Base-by-base conservation (phyloP, 2,797 vertebrate genomes). In the Semotilus atromaculatus region DNA sequence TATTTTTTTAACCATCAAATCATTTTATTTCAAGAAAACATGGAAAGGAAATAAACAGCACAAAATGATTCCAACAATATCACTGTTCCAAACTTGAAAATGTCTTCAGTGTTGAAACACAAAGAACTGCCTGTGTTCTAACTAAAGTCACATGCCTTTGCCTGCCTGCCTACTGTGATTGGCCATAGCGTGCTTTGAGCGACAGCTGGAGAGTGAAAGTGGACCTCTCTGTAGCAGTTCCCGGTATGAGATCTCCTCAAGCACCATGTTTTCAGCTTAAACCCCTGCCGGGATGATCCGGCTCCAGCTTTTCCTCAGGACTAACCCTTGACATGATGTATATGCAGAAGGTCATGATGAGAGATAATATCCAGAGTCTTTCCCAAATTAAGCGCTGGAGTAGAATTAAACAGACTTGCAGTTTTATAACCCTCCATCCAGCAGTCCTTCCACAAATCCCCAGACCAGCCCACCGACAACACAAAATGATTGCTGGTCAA, bases 371-470 rank as follows among this genome's bases (percentile, higher is more conserved):
- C 91, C 90, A 94, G 94, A 93, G 90, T 91, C 93, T 90, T 86
- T 89, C 89, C 67, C 53, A 83, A 83, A 88, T 87, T 86, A 92
- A 94, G 92, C 90, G 91, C 93, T 84, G 78, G 93, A 92, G 92
- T 87, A 87, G 95, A 95, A 94, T 94, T 90, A 93, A 96, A 96
- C 94, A 94, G 95, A 93, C 95, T 94, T 90, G 95, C 95, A 92
- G 86, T 89, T 92, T 90, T 31, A 90, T 91, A 93, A 86, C 89
- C 29, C 51, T 91, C 62, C 81, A 38, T 81, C 85, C 60, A 81
- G 40, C 36, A 87, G 62, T 70, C 55, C 80, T 85, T 80, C 85
- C 86, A 73, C 36, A 88, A 76, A 21, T 87, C 86, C 90, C 91
- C 80, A 89, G 89, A 90, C 91, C 87, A 92, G 91, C 85, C 89